These are phyloP conservation scores for Gallinago nigripennis DNA, from an alignment of 2,797 vertebrate genomes.

Conservation along the genomic window DNA sequence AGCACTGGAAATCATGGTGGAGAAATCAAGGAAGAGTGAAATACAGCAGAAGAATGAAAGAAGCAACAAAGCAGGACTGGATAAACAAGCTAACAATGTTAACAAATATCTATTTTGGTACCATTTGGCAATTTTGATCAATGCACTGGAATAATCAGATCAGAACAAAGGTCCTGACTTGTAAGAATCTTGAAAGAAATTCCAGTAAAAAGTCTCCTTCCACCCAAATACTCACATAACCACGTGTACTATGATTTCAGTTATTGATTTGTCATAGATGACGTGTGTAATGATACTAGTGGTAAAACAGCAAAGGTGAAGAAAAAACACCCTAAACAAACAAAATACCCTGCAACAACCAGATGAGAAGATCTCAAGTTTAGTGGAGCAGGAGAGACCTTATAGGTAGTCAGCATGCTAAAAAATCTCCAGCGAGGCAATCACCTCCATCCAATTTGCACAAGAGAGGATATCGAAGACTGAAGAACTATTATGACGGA, in stretches of 20 bases:
- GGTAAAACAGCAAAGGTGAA: not conserved
- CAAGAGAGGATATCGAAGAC: not conserved
- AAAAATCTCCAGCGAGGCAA: not conserved
- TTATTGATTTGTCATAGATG: not conserved
- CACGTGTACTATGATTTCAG: not conserved
- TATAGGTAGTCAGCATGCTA: not conserved
- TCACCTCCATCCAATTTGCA: not conserved
- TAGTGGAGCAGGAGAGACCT: not conserved
- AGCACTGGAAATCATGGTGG: not conserved
- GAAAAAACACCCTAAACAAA: not conserved
- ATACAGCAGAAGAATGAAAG: not conserved
- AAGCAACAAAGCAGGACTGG: not conserved
- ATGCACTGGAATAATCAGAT: not conserved
- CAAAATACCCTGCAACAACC: not conserved
- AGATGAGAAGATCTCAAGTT: not conserved
- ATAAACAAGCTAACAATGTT: not conserved
- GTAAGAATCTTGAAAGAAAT: not conserved
- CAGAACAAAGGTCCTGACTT: not conserved
- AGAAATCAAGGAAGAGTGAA: not conserved
- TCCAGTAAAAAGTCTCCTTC: not conserved
- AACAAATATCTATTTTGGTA: not conserved
- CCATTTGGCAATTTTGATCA: not conserved
- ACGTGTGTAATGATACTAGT: not conserved
- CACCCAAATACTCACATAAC: not conserved
- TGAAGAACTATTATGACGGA: not conserved